phyloP scores from a whole-genome alignment of 37 sponge, comb jelly and placozoan genomes.

The Aplysina aerophoba region DNA sequence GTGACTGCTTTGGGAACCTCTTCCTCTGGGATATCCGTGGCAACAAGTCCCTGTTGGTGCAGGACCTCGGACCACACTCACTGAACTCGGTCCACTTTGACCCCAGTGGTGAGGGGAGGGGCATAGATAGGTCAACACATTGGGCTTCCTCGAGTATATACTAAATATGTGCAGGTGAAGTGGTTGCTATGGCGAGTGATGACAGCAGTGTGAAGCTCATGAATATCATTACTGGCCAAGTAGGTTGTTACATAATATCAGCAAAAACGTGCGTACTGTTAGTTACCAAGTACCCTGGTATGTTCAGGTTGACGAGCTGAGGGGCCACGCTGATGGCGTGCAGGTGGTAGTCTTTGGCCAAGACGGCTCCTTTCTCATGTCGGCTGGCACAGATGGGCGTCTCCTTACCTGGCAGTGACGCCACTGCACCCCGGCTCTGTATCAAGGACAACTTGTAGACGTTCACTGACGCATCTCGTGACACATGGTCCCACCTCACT shows the following conservation, averaged over 20 bases:
- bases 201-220: constrained; percentile 56
- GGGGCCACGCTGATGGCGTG: constrained; percentile 76
- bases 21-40: constrained; percentile 80
- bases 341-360: constrained; percentile 59
- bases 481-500: too few species aligned
- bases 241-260: not conserved
- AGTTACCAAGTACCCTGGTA: not conserved
- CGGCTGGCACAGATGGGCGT: constrained; percentile 50
- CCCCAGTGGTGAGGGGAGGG: constrained; percentile 58
- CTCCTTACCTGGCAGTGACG: constrained; percentile 67
- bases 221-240: constrained; percentile 51
- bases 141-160: not conserved
- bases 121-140: too few species aligned
- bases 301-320: constrained; percentile 49
- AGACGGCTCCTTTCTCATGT: constrained; percentile 65
- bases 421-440: not conserved
- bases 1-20: constrained; percentile 78
- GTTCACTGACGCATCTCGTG: too few species aligned
- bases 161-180: constrained; percentile 30
- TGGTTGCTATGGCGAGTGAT: constrained; percentile 77
- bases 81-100: constrained; percentile 79
- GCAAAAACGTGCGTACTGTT: not conserved
- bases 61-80: constrained; percentile 80
- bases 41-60: not conserved
- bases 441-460: too few species aligned